These are phyloP conservation scores for Epizoanthus scotinus DNA, from an alignment of 92 coral and sea anemone genomes.

Conservation along the genomic window DNA sequence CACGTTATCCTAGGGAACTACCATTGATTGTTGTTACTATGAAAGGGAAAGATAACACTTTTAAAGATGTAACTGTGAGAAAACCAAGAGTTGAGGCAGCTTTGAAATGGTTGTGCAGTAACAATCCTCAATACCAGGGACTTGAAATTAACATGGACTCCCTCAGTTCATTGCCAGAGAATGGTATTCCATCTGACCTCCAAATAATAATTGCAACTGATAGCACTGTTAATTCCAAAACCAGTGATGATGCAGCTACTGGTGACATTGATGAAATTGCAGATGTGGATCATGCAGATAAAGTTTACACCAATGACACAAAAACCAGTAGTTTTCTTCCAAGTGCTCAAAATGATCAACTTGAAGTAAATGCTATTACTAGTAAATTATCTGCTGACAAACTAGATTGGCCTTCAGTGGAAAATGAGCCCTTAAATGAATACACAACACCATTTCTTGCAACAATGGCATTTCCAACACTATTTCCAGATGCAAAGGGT, in stretches of 20 bases:
- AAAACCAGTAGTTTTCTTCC: conserved; percentile 31
- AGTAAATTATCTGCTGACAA: no score
- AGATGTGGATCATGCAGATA: conserved; percentile 2
- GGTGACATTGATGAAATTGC: background rate
- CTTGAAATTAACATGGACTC: conserved; percentile 1
- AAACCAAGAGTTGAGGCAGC: conserved; percentile 42
- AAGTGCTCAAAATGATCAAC: background rate
- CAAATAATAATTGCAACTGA: conserved; percentile 19
- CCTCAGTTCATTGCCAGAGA: conserved; percentile 39
- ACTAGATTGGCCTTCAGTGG: background rate
- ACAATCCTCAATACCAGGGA: conserved; percentile 33
- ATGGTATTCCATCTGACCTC: conserved; percentile 45
- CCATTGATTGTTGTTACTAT: conserved; percentile 46
- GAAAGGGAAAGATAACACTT: conserved; percentile 51
- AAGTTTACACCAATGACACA: background rate
- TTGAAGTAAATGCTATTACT: background rate
- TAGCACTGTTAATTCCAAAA: background rate
- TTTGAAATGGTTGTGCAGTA: conserved; percentile 24
- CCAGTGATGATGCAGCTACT: no score
- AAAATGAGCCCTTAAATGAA: conserved; percentile 20
- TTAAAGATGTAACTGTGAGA: conserved; percentile 53
- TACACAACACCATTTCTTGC: conserved; percentile 18
- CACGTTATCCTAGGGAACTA: conserved; percentile 41
- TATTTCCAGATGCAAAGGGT: conserved; percentile 1
- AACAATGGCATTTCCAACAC: conserved; percentile 14